Conservation (phyloP, 2,113 vertebrate species). For the Pimephales promelas region DNA sequence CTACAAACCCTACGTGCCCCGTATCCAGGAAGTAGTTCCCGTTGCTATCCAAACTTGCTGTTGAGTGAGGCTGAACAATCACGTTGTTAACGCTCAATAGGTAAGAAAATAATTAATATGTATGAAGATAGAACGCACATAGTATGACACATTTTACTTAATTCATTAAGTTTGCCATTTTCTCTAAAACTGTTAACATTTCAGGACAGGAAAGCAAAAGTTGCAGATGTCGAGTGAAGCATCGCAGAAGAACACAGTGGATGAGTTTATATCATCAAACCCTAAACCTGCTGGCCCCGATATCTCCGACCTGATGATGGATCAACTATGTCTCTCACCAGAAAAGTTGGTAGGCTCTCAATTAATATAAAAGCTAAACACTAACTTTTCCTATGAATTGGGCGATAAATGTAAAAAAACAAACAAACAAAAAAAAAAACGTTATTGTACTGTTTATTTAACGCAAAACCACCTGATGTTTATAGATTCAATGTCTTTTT, state of each 20-base stretch:
- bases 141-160: background rate
- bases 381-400: background rate
- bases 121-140: background rate
- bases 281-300: slow-evolving; percentile 68
- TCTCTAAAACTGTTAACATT: background rate
- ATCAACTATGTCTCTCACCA: slow-evolving; percentile 78
- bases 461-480: background rate
- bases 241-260: slow-evolving; percentile 59
- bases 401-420: no score
- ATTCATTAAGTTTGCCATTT: background rate
- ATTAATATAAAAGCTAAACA: background rate
- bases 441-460: no score
- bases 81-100: background rate
- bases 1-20: slow-evolving; percentile 70
- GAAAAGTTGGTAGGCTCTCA: slow-evolving; percentile 77
- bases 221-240: background rate
- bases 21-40: slow-evolving; percentile 78
- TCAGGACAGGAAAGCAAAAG: background rate
- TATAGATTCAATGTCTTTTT: background rate
- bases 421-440: no score
- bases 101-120: background rate
- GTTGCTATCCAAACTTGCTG: slow-evolving; percentile 76
- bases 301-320: slow-evolving; percentile 58
- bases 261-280: slow-evolving; percentile 78
- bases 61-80: background rate